Conservation (phyloP, 2,888 invertebrate genomes). For the Melanotus villosus region DNA sequence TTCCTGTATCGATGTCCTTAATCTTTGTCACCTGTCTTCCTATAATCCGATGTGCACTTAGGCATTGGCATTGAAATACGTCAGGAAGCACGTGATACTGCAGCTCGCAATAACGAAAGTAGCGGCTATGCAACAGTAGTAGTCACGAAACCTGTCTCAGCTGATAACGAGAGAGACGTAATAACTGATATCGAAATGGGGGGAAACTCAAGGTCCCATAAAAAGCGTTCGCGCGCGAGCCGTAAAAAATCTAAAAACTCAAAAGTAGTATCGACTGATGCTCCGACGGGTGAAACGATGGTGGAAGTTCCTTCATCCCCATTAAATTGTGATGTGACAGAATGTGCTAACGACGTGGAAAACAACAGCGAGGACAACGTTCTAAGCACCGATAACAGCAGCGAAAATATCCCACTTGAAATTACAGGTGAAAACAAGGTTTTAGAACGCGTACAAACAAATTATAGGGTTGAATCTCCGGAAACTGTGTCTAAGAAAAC, state of each 20-base stretch:
- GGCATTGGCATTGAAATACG: conserved; percentile 42
- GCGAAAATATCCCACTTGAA: conserved; percentile 34
- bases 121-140: conserved; percentile 16
- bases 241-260: conserved; percentile 51
- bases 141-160: conserved; percentile 40
- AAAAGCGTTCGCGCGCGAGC: conserved; percentile 51
- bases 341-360: conserved; percentile 15
- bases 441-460: conserved; percentile 34
- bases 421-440: conserved; percentile 38
- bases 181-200: conserved; percentile 53
- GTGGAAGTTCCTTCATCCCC: conserved; percentile 33
- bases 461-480: conserved; percentile 66
- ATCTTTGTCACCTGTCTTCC: conserved; percentile 45
- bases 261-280: conserved; percentile 31
- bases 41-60: conserved; percentile 50
- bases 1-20: conserved; percentile 28
- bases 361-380: conserved; percentile 22
- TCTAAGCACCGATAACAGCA: conserved; percentile 30
- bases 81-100: conserved; percentile 40
- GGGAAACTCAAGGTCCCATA: conserved; percentile 53
- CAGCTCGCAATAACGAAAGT: conserved; percentile 40
- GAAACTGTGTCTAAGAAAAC: conserved; percentile 50
- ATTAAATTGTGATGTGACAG: conserved; percentile 31
- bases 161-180: conserved; percentile 42
- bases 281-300: conserved; percentile 33